Evolutionary conservation across 2,888 invertebrate species (phyloP).

Genomic region (Drosophila imparisetae): DNA sequence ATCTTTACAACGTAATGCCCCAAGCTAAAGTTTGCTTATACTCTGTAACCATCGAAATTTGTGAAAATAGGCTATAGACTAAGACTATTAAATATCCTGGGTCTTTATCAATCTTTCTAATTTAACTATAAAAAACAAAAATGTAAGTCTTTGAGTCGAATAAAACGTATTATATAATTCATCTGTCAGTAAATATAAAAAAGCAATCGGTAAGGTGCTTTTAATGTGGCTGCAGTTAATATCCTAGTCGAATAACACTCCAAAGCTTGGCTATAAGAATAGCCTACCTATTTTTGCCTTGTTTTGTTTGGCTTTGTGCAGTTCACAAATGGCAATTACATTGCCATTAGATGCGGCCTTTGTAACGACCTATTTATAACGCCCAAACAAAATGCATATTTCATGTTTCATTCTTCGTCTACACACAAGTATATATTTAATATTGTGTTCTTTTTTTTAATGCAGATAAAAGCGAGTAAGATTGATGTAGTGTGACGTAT

Average conservation of each 20-base stretch:
- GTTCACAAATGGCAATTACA: constrained; percentile 73
- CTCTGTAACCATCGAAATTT: constrained; percentile 4
- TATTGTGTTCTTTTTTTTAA: neutral
- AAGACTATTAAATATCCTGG: neutral
- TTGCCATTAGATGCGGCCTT: constrained; percentile 63
- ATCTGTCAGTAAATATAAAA: neutral
- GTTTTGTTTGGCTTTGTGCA: constrained; percentile 28
- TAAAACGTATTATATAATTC: neutral
- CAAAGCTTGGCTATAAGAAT: no score
- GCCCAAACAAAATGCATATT: constrained; percentile 59
- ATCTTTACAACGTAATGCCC: constrained; percentile 35
- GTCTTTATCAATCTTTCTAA: neutral
- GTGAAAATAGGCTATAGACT: neutral
- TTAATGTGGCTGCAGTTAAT: constrained; percentile 1
- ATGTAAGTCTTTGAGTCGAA: neutral
- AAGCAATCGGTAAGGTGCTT: neutral
- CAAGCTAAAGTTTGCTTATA: constrained; percentile 37
- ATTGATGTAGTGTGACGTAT: neutral
- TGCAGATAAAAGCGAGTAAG: constrained; percentile 15
- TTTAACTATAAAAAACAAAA: neutral
- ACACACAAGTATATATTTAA: neutral
- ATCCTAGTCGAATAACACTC: neutral
- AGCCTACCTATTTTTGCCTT: neutral
- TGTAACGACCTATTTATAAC: constrained; percentile 39
- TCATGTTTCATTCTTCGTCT: constrained; percentile 51